These are phyloP conservation scores for Trissoscelio sp. DNA, from an alignment of 2,888 invertebrate genomes.

Conservation along the genomic window DNA sequence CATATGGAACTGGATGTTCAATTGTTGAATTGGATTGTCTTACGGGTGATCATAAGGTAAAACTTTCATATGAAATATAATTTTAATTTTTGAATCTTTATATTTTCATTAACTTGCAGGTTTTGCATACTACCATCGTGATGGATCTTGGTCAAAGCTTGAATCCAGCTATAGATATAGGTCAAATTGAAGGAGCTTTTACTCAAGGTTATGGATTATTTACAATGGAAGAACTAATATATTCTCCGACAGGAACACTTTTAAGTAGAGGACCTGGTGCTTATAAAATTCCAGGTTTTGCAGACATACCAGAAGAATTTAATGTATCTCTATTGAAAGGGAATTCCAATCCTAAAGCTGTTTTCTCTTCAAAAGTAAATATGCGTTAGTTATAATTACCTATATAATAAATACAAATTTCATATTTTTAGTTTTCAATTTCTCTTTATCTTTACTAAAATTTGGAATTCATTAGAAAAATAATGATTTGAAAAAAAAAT, in stretches of 20 bases:
- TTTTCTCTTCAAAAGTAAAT: slow-evolving; percentile 95
- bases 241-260: slow-evolving; percentile 91
- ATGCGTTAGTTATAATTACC: slow-evolving; percentile 16
- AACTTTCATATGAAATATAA: not conserved
- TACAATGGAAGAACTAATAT: slow-evolving; percentile 93
- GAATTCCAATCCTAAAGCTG: slow-evolving; percentile 92
- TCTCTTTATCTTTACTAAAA: no score
- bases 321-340: slow-evolving; percentile 95
- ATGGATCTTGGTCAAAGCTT: slow-evolving; percentile 97
- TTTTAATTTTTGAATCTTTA: not conserved
- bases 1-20: slow-evolving; percentile 92
- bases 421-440: no score
- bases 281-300: slow-evolving; percentile 95
- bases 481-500: no score
- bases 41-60: slow-evolving; percentile 93
- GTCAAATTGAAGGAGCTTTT: slow-evolving; percentile 97
- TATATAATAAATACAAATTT: no score
- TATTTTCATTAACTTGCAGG: slow-evolving; percentile 80
- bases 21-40: slow-evolving; percentile 96
- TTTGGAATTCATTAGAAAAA: no score
- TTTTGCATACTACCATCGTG: slow-evolving; percentile 93
- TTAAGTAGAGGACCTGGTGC: slow-evolving; percentile 94
- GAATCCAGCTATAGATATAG: slow-evolving; percentile 97
- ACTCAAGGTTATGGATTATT: slow-evolving; percentile 96
- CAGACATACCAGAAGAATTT: slow-evolving; percentile 94